These are phyloP conservation scores for Myrmophylax atrothorax DNA, from an alignment of 2,113 vertebrate species.

Conservation along the genomic window DNA sequence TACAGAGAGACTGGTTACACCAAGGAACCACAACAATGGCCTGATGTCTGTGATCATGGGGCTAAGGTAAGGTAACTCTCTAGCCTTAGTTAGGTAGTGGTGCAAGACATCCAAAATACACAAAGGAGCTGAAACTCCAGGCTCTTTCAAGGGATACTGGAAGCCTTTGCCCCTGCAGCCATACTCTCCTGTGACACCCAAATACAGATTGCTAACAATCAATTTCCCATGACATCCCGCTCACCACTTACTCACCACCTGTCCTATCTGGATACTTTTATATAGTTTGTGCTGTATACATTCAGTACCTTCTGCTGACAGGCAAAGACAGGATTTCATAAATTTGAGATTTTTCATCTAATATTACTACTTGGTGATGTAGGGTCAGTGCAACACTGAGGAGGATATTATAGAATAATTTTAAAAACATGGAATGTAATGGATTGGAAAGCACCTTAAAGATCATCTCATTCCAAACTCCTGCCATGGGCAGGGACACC, in stretches of 20 bases:
- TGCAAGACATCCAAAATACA: background rate
- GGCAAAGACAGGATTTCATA: background rate
- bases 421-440: background rate
- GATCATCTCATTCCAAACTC: background rate
- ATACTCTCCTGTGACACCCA: background rate
- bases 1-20: background rate
- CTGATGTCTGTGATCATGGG: fast-evolving
- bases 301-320: background rate
- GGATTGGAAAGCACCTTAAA: background rate
- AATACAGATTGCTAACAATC: background rate
- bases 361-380: background rate
- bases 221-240: background rate
- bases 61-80: background rate
- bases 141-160: background rate
- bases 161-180: background rate
- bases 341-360: background rate
- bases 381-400: background rate
- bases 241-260: background rate
- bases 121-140: background rate
- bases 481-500: background rate
- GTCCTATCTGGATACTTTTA: background rate
- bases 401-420: background rate
- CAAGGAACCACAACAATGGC: background rate
- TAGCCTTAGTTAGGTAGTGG: background rate
- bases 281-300: background rate